phyloP scores from a whole-genome alignment of 2,797 vertebrate genomes.

The Oreortyx pictus region DNA sequence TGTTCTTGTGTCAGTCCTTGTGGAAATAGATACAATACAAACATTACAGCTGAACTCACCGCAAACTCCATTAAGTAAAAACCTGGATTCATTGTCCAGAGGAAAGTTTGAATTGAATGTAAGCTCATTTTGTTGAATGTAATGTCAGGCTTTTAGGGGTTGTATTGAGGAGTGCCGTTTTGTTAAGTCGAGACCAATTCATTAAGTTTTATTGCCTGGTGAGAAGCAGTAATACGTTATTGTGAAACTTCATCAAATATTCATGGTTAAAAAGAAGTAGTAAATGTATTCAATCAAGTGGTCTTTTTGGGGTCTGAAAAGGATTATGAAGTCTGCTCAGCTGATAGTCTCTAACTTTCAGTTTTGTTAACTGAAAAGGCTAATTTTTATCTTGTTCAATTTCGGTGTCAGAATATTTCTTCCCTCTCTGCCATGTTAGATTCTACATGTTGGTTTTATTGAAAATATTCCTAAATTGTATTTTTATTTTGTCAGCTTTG shows the following conservation, averaged over 20 bases:
- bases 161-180: constrained; percentile 92
- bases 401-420: constrained; percentile 71
- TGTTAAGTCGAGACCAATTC: constrained; percentile 99
- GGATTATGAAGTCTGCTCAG: constrained; percentile 91
- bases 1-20: constrained; percentile 99
- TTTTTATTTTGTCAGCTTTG: constrained; percentile 11
- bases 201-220: constrained; percentile 99
- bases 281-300: constrained; percentile 99
- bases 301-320: constrained; percentile 86
- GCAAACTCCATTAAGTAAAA: constrained; percentile 98
- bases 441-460: constrained; percentile 61
- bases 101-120: constrained; percentile 91
- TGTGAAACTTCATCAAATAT: constrained; percentile 99
- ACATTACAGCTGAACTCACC: constrained; percentile 99
- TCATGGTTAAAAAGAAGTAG: constrained; percentile 99
- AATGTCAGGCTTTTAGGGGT: constrained; percentile 97
- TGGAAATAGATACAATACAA: constrained; percentile 99
- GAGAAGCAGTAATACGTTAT: constrained; percentile 98
- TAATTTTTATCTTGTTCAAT: constrained; percentile 78
- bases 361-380: constrained; percentile 86
- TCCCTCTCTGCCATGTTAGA: neutral
- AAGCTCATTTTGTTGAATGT: constrained; percentile 99
- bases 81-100: constrained; percentile 91
- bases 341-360: constrained; percentile 96
- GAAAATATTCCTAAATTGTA: constrained; percentile 33